Evolutionary conservation across 2,888 invertebrate genomes (phyloP).

Genomic region (Celastrina argiolus): DNA sequence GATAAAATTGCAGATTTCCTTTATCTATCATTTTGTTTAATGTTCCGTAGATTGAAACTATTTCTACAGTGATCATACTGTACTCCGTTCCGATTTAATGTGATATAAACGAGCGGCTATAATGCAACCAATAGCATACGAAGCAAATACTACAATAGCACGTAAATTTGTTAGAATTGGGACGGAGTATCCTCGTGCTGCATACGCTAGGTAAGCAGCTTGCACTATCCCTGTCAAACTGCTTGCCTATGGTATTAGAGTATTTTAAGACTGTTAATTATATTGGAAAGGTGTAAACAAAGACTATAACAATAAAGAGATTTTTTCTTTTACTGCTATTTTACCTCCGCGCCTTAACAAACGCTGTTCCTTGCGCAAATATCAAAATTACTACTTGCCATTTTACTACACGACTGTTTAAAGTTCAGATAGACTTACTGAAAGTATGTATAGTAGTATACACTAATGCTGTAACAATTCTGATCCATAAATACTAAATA

Average conservation of each 20-base stretch:
- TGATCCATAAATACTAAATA: background rate
- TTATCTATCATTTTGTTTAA: too few species aligned
- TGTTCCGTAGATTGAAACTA: too few species aligned
- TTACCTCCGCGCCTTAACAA: background rate
- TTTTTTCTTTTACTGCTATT: background rate
- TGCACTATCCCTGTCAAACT: too few species aligned
- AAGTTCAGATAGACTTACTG: background rate
- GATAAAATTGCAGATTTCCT: too few species aligned
- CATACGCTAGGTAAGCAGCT: too few species aligned
- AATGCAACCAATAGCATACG: too few species aligned
- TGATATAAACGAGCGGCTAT: too few species aligned
- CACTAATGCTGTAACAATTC: background rate
- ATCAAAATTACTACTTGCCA: background rate
- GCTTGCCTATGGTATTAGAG: background rate
- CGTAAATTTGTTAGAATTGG: too few species aligned
- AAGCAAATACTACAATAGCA: too few species aligned
- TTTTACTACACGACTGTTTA: background rate
- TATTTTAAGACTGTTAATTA: conserved; percentile 1
- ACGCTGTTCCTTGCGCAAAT: background rate
- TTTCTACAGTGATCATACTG: too few species aligned
- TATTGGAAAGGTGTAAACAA: conserved; percentile 4
- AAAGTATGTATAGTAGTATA: background rate
- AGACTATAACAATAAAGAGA: background rate
- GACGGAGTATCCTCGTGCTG: too few species aligned
- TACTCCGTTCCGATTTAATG: too few species aligned